Base-by-base conservation (phyloP, 2,113 vertebrate genomes). In the Cephalopterus ornatus region DNA sequence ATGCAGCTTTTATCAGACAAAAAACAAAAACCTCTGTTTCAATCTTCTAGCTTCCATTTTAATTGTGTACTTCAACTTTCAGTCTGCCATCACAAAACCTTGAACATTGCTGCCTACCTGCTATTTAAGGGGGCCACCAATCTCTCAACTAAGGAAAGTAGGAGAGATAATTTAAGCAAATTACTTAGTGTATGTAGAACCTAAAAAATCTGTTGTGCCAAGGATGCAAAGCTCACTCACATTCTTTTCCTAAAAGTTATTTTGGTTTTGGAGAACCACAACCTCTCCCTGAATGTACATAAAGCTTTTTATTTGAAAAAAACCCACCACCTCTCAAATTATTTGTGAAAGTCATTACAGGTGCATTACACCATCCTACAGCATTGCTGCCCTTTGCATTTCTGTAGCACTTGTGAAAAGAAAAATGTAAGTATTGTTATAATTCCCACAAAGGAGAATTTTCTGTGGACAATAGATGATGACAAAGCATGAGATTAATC, bases 91-190 rank as follows among this genome's bases (percentile, higher is more conserved):
- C 61, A 66, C 28, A 73, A 90, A 92, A 61, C n/a, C 62, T 68
- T 52, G 33, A 91, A 86, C 0, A 0, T 30, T 92, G 62, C n/a
- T 79, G 87, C 70, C 80, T 80, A 58, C 83, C 71, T 95, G 55
- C 58, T 93, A 59, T 85, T 91, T 80, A 50, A 92, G 75, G 11
- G 27, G 53, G 15, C 11, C 49, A 93, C 66, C 37, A 79, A 91
- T 21, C 44, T 87, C 62, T 91, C 42, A 78, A 11, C 78, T 66
- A 85, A 66, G 50, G 74, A n/a, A 88, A 91, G n/a, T 2, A 65
- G 35, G 20, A 88, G 79, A 92, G 89, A 91, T 59, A 88, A 97
- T 91, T 86, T 74, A 84, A 85, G 82, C 33, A 61, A 67, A 86
- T 83, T 88, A 81, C 74, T 67, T 41, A 56, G 35, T 19, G n/a